Percentiles rank a stretch among this genome's conserved stretches.
phyloP scores from a whole-genome alignment of 1,140 invertebrate species.

The Heliconius hermathena region DNA sequence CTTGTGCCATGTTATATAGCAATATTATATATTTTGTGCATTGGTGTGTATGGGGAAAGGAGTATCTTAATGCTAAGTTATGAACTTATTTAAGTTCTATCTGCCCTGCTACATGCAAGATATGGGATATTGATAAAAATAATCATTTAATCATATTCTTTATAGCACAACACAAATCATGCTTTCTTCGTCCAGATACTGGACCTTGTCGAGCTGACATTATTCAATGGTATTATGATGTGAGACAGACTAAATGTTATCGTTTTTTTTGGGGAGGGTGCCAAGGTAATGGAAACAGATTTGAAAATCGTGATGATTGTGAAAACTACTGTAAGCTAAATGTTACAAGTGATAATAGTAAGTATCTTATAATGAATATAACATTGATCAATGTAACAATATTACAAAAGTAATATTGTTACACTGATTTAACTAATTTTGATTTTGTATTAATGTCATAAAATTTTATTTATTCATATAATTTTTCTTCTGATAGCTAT shows the following conservation, averaged over 20 bases:
- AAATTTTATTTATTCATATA: too few relatives aligned
- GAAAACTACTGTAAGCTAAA: conserved; percentile 86
- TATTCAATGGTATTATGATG: conserved; percentile 94
- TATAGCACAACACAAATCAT: conserved; percentile 83
- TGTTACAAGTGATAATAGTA: conserved; percentile 36
- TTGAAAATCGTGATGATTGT: conserved; percentile 91
- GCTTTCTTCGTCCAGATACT: conserved; percentile 85
- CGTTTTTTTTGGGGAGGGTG: conserved; percentile 98
- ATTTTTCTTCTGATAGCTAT: too few relatives aligned
- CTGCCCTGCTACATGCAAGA: too few relatives aligned
- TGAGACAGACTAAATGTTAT: conserved; percentile 91
- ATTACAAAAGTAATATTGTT: background rate
- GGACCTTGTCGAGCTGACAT: conserved; percentile 92
- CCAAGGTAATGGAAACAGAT: conserved; percentile 95
- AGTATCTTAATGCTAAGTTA: background rate
- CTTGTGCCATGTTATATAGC: too few relatives aligned
- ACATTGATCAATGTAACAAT: background rate
- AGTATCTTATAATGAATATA: conserved; percentile 19
- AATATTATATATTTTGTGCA: too few relatives aligned
- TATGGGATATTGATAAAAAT: too few relatives aligned
- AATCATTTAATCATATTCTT: conserved; percentile 19
- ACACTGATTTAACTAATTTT: too few relatives aligned
- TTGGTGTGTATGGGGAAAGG: too few relatives aligned
- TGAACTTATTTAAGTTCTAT: too few relatives aligned
- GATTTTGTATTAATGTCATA: too few relatives aligned